phyloP scores from a whole-genome alignment of 2,113 vertebrate species.

The Alligator mississippiensis region DNA sequence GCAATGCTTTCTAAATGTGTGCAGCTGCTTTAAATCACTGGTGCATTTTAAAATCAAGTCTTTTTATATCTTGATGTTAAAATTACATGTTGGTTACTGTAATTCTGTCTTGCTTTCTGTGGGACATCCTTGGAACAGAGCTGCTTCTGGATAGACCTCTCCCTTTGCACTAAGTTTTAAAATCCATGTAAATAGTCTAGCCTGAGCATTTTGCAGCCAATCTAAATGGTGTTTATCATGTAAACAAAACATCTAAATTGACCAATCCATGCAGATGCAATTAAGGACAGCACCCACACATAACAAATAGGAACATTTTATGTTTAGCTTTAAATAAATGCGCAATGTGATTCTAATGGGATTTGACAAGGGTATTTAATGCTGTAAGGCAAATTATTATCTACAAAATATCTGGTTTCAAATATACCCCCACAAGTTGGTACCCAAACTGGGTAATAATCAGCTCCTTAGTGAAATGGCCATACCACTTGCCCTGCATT shows the following conservation, averaged over 20 bases:
- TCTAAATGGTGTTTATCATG: conserved; percentile 41
- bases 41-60: conserved; percentile 67
- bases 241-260: conserved; percentile 46
- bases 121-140: conserved; percentile 56
- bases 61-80: conserved; percentile 78
- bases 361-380: conserved; percentile 69
- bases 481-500: conserved; percentile 63
- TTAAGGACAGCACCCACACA: conserved; percentile 67
- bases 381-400: conserved; percentile 68
- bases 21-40: conserved; percentile 75
- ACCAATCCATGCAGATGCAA: conserved; percentile 34
- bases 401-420: conserved; percentile 68
- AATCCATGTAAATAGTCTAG: conserved; percentile 54
- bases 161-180: conserved; percentile 32
- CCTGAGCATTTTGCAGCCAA: conserved; percentile 29
- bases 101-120: conserved; percentile 75
- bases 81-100: conserved; percentile 77
- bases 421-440: conserved; percentile 24
- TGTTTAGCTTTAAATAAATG: conserved; percentile 44
- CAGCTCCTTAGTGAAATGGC: conserved; percentile 51
- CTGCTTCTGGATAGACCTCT: conserved; percentile 59
- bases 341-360: conserved; percentile 69
- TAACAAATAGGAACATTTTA: conserved; percentile 58
- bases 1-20: conserved; percentile 60
- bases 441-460: conserved; percentile 3